These are phyloP conservation scores for Diacarnus erythraeanus DNA, from an alignment of 37 sponge, comb jelly and placozoan genomes.

Conservation along the genomic window DNA sequence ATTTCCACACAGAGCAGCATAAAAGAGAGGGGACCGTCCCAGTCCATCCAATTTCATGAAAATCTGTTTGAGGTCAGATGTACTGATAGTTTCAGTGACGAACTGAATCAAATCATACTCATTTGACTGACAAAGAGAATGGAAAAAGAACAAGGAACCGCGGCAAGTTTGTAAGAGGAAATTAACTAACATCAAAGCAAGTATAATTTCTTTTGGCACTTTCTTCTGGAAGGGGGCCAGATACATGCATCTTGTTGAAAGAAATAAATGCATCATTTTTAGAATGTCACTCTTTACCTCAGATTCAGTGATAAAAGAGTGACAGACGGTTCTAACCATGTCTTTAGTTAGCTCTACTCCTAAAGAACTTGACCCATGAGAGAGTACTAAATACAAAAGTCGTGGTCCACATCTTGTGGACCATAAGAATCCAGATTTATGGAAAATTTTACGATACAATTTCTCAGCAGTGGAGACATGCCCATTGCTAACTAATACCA, in stretches of 20 bases:
- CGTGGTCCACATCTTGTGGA: not conserved
- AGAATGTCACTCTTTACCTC: not conserved
- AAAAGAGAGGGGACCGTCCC: slow-evolving; percentile 37
- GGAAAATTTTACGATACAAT: not conserved
- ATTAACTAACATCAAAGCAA: not conserved
- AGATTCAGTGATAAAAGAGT: not conserved
- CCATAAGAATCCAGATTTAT: slow-evolving; percentile 7
- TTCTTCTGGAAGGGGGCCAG: not conserved
- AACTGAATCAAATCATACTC: not conserved
- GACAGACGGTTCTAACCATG: not conserved
- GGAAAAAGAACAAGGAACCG: not conserved
- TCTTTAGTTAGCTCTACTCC: not conserved
- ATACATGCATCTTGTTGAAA: not conserved
- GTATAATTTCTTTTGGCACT: not conserved
- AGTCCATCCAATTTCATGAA: slow-evolving; percentile 1
- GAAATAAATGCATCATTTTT: not conserved
- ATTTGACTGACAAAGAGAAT: slow-evolving; percentile 7
- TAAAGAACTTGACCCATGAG: not conserved
- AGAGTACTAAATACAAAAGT: slow-evolving; percentile 10
- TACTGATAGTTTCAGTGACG: not conserved
- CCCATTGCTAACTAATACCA: not conserved
- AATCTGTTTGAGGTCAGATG: not conserved
- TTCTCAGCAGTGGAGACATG: not conserved
- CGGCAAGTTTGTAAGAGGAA: too few species aligned
- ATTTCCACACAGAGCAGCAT: slow-evolving; percentile 55